Evolutionary conservation across 2,888 invertebrate genomes (phyloP), one percentile per base, ranked within the genome.

Genomic region (Cantharis rufa): DNA sequence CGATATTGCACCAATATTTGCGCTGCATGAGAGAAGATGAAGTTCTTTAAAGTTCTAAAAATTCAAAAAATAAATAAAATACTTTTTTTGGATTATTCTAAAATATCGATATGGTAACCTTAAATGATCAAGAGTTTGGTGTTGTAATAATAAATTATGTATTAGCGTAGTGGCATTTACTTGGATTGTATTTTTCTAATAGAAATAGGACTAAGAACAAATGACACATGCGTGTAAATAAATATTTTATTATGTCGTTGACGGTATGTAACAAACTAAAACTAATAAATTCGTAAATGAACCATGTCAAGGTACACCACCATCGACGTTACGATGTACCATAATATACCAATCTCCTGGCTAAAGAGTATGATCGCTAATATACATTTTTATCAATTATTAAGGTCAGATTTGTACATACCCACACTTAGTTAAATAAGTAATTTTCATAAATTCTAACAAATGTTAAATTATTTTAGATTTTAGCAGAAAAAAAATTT

Each of bases 281-380:
- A 48, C 48, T 48, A 48, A 48, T 48, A 48, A 48, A 48, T 48
- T 78, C 72, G 63, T 61, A 78, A 76, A 74, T 74, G 75, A 79
- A 79, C 76, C 76, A 69, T 79, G 79, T 79, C 79, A 79, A 78
- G 79, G 79, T 76, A 48, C 48, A n/a, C n/a, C n/a, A 48, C 48
- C 48, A 48, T 48, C 7, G 48, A 48, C 48, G 63, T 74, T 74
- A 74, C 63, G 76, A 79, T 78, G 79, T 75, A 74, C 78, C 76
- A 74, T 78, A 76, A 72, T 13, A 48, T 48, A 48, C 76, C 77
- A 78, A 78, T 76, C 75, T 74, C 71, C 70, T 71, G 70, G 69
- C 66, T 70, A 77, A 77, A 79, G 74, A 48, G 77, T 77, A 75
- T 79, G 77, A 64, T 75, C 75, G 69, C 76, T 79, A 74, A 75